phyloP scores from a whole-genome alignment of 2,113 vertebrate genomes.

The Sterrhoptilus dennistouni region DNA sequence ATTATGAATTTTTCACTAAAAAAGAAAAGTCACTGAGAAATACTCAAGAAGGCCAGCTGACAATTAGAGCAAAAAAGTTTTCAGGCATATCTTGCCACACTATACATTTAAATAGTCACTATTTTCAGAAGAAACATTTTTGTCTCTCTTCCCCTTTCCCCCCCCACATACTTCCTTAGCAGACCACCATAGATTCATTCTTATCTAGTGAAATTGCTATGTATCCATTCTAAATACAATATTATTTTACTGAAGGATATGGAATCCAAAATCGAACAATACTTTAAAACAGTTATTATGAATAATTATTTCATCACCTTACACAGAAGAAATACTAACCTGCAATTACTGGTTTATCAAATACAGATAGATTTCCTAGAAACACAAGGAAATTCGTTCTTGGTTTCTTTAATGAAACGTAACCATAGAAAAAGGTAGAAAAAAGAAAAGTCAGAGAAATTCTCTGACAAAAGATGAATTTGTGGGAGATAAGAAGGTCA shows the following conservation, averaged over 20 bases:
- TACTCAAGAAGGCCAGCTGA: neutral
- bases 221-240: neutral
- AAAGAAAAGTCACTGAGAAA: neutral
- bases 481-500: neutral
- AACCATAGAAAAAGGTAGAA: neutral
- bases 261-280: neutral
- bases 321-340: neutral
- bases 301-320: conserved; percentile 1
- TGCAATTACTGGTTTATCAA: neutral
- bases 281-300: neutral
- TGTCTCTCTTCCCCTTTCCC: rapidly evolving
- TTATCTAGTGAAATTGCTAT: neutral
- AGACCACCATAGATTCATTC: neutral
- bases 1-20: neutral
- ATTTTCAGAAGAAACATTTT: neutral
- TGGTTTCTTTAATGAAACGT: neutral
- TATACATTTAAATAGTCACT: neutral
- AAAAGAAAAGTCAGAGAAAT: neutral
- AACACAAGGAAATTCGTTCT: neutral
- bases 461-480: neutral
- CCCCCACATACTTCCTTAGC: neutral
- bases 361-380: neutral
- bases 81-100: neutral
- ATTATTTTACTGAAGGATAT: neutral
- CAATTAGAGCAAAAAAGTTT: neutral